phyloP scores from a whole-genome alignment of 1,140 invertebrate genomes.

The Dendroctonus ponderosae region DNA sequence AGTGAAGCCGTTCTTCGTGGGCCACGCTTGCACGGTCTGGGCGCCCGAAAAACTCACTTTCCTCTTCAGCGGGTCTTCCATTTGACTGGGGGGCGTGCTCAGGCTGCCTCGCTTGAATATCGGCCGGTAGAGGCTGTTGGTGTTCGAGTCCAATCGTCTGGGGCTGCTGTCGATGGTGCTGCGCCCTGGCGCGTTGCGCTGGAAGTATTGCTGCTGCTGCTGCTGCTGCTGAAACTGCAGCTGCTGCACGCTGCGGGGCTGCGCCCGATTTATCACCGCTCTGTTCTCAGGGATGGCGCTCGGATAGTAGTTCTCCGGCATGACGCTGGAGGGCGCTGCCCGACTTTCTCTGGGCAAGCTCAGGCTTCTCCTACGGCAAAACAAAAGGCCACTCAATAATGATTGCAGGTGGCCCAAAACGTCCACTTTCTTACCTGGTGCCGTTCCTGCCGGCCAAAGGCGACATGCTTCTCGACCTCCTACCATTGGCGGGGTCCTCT shows the following conservation, averaged over 20 bases:
- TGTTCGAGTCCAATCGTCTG: constrained; percentile 22
- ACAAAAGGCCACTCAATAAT: too few relatives aligned
- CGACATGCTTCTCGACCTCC: constrained; percentile 43
- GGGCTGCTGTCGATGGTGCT: constrained; percentile 34
- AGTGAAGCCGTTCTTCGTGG: constrained; percentile 56
- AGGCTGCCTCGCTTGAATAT: constrained; percentile 59
- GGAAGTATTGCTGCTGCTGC: constrained; percentile 15
- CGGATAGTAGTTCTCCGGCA: constrained; percentile 13
- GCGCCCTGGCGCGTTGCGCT: constrained; percentile 39
- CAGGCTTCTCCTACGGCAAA: constrained; percentile 38
- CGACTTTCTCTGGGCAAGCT: constrained; percentile 46
- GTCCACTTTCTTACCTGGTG: too few relatives aligned
- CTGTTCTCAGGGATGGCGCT: constrained; percentile 42
- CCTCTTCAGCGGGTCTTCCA: constrained; percentile 46
- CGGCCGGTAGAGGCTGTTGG: constrained; percentile 44
- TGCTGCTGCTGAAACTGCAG: constrained; percentile 32
- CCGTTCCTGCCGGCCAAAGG: constrained; percentile 33
- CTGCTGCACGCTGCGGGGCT: constrained; percentile 32
- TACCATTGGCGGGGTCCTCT: constrained; percentile 40
- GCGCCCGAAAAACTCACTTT: constrained; percentile 56
- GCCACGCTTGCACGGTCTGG: constrained; percentile 51
- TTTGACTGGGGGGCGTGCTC: constrained; percentile 42
- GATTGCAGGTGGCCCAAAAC: too few relatives aligned
- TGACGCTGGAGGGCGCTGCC: not conserved
- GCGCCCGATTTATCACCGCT: constrained; percentile 20